phyloP scores from a whole-genome alignment of 2,797 vertebrate species.

The Chiloscyllium punctatum region DNA sequence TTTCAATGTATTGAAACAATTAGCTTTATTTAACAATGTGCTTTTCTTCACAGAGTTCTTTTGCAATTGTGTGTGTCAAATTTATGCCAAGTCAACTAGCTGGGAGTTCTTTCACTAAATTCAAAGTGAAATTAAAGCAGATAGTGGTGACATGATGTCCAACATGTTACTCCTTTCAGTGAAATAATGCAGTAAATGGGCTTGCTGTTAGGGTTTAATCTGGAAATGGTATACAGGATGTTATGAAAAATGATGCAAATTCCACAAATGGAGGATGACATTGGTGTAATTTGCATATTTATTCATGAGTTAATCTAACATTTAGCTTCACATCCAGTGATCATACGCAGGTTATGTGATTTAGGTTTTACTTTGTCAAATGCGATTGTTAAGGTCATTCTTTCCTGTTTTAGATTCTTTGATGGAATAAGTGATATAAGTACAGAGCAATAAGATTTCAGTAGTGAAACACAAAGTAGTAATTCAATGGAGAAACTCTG shows the following conservation, averaged over 20 bases:
- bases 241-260: background rate
- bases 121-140: constrained; percentile 51
- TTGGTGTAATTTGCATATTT: background rate
- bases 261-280: background rate
- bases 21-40: no score
- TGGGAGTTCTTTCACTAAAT: background rate
- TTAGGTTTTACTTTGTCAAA: background rate
- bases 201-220: background rate
- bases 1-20: background rate
- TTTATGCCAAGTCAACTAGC: background rate
- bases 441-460: background rate
- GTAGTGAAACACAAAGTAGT: background rate
- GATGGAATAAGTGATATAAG: constrained; percentile 25
- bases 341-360: background rate
- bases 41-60: background rate
- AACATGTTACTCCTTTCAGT: background rate
- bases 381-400: background rate
- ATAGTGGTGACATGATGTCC: constrained; percentile 45
- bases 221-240: background rate
- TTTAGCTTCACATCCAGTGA: background rate
- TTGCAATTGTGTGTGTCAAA: background rate
- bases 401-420: background rate
- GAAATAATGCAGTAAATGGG: constrained; percentile 37
- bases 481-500: constrained; percentile 11
- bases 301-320: background rate